phyloP scores from a whole-genome alignment of 1,140 invertebrate genomes.

The Onthophagus taurus region DNA sequence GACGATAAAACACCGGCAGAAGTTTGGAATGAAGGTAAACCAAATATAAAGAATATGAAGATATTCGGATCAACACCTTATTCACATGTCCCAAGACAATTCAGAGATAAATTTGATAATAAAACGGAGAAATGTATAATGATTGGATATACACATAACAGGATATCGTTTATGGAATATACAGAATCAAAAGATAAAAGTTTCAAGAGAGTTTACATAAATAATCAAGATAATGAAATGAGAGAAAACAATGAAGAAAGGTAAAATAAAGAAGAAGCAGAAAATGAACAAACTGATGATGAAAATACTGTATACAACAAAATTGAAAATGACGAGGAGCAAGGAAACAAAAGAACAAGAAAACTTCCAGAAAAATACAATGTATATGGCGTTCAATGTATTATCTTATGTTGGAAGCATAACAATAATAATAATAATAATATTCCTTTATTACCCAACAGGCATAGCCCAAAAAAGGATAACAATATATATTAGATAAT shows the following conservation, averaged over 20 bases:
- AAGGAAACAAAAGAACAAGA: constrained; percentile 11
- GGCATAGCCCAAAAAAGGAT: too few relatives aligned
- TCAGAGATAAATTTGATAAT: not conserved
- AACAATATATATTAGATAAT: too few relatives aligned
- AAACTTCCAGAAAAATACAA: constrained; percentile 18
- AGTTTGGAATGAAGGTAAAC: not conserved
- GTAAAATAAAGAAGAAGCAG: too few relatives aligned
- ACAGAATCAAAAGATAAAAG: too few relatives aligned
- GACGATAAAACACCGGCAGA: not conserved
- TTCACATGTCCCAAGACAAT: constrained; percentile 18
- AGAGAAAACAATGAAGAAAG: too few relatives aligned
- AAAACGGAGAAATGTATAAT: not conserved
- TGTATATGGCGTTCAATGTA: constrained; percentile 18
- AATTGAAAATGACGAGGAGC: not conserved
- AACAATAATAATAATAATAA: too few relatives aligned
- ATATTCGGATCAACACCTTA: not conserved
- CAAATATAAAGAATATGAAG: not conserved
- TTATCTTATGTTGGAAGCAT: constrained; percentile 13
- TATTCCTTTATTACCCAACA: too few relatives aligned
- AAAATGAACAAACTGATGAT: constrained; percentile 1
- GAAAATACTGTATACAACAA: not conserved
- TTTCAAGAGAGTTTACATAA: too few relatives aligned
- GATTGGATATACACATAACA: too few relatives aligned
- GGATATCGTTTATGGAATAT: too few relatives aligned
- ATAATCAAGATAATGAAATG: too few relatives aligned